These are phyloP conservation scores for Gallinago solitaria DNA, from an alignment of 2,797 vertebrate genomes.

Conservation along the genomic window DNA sequence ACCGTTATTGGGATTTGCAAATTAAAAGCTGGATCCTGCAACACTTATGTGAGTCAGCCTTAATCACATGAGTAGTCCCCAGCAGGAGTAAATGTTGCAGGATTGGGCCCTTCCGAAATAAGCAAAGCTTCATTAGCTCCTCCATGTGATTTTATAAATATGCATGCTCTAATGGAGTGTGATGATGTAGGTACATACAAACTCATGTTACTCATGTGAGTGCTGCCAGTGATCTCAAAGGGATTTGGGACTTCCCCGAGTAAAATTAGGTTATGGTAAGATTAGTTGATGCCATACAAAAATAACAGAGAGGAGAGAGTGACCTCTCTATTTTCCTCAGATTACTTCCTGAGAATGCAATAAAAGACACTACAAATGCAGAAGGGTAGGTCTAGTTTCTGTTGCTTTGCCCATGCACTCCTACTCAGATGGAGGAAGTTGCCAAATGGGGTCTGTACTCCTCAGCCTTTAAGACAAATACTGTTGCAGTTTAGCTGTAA, in stretches of 20 bases:
- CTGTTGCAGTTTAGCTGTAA: neutral
- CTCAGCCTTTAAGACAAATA: neutral
- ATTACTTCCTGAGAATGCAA: neutral
- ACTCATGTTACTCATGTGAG: neutral
- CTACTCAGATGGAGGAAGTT: neutral
- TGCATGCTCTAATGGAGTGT: neutral
- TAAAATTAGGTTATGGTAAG: neutral
- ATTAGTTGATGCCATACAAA: neutral
- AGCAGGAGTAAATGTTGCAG: neutral
- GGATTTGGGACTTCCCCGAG: neutral
- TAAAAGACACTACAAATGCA: neutral
- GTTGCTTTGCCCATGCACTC: neutral
- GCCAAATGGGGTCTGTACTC: neutral
- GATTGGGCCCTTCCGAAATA: neutral
- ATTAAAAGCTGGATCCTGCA: slow-evolving; percentile 61
- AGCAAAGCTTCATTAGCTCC: slow-evolving; percentile 30
- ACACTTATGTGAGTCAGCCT: slow-evolving; percentile 36
- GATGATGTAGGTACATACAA: neutral
- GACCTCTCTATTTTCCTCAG: neutral
- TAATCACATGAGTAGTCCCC: neutral
- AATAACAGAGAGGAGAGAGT: neutral
- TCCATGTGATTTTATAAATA: slow-evolving; percentile 15
- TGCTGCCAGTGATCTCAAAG: neutral
- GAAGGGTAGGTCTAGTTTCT: neutral
- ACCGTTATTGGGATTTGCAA: slow-evolving; percentile 67